These are phyloP conservation scores for Drosophila maculinotata DNA, from an alignment of 2,888 invertebrate species.

Conservation along the genomic window DNA sequence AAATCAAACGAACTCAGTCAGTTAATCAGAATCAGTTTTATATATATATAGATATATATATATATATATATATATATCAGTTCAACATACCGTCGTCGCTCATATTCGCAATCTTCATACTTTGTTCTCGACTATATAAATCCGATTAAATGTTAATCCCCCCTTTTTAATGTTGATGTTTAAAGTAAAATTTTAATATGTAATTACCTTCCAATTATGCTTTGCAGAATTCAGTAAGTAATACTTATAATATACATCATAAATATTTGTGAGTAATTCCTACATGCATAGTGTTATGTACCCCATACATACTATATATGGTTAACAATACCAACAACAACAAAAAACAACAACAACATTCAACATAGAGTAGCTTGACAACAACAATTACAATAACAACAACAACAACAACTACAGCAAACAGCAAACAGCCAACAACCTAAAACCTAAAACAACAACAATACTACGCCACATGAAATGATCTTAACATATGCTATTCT, in stretches of 20 bases:
- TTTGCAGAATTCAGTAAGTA: slow-evolving; percentile 84
- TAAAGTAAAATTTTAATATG: slow-evolving; percentile 76
- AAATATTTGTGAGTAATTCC: slow-evolving; percentile 80
- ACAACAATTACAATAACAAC: slow-evolving; percentile 40
- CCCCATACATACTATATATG: slow-evolving; percentile 60
- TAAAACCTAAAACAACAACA: slow-evolving; percentile 43
- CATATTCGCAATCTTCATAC: slow-evolving; percentile 54
- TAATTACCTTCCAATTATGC: slow-evolving; percentile 82
- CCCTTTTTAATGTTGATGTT: slow-evolving; percentile 65
- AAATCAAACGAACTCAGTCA: slow-evolving; percentile 49
- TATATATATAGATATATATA: slow-evolving; percentile 8
- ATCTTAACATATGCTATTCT: slow-evolving; percentile 12
- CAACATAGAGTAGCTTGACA: slow-evolving; percentile 54
- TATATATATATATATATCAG: slow-evolving; percentile 11
- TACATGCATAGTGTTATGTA: slow-evolving; percentile 68
- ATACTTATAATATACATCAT: slow-evolving; percentile 75
- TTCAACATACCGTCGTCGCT: slow-evolving; percentile 46
- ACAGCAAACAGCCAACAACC: slow-evolving; percentile 21
- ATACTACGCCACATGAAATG: slow-evolving; percentile 22
- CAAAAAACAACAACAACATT: slow-evolving; percentile 23
- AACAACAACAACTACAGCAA: slow-evolving; percentile 24
- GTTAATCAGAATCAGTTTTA: slow-evolving; percentile 33
- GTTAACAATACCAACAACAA: slow-evolving; percentile 41
- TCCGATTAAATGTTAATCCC: slow-evolving; percentile 66
- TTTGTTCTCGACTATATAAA: slow-evolving; percentile 55